Conservation (phyloP, 2,113 vertebrate genomes). For the Aegithalos caudatus region DNA sequence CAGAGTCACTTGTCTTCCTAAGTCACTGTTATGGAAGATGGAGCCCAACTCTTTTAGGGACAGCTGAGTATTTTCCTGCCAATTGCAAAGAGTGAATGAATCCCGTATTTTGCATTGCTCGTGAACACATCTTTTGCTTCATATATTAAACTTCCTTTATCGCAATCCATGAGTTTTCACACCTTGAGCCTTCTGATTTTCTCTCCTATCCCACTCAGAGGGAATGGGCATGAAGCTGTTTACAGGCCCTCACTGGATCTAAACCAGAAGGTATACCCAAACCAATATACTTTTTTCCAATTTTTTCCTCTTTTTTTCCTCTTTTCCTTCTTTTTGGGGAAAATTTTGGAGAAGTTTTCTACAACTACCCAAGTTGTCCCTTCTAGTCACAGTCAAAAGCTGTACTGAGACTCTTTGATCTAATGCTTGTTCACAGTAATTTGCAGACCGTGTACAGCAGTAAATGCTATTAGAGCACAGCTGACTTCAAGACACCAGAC, state of each 20-base stretch:
- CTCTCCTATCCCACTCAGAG: not conserved
- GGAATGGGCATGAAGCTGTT: not conserved
- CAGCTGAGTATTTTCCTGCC: not conserved
- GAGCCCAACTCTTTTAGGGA: not conserved
- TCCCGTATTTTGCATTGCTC: not conserved
- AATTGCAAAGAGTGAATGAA: not conserved
- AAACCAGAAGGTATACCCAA: not conserved
- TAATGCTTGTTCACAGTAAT: not conserved
- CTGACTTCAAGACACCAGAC: not conserved
- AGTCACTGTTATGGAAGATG: fast-evolving
- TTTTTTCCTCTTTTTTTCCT: not conserved
- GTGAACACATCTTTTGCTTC: not conserved
- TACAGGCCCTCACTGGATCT: not conserved
- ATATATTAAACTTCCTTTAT: not conserved
- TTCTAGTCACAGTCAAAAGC: not conserved
- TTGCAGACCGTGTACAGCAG: not conserved
- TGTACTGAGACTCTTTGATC: not conserved
- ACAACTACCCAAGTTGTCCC: not conserved
- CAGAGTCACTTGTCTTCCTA: not conserved
- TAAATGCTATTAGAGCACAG: not conserved
- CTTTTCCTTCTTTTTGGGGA: not conserved
- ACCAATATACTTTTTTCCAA: not conserved
- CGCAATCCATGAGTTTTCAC: not conserved
- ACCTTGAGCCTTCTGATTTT: not conserved
- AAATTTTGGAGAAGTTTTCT: not conserved